Evolutionary conservation across 2,888 invertebrate genomes (phyloP).

Genomic region (Ypsolopha sequella): DNA sequence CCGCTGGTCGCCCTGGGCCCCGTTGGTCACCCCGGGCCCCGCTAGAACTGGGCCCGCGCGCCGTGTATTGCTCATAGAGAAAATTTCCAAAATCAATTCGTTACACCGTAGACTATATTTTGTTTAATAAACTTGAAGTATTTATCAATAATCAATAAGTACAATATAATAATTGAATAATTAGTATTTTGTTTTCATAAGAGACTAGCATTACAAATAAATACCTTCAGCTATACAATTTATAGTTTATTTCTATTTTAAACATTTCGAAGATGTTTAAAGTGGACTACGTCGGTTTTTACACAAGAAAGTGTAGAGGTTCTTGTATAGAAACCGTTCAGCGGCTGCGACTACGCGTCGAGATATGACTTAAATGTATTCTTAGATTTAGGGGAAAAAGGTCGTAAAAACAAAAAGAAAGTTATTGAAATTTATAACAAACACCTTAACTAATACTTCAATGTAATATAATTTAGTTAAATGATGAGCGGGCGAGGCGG

Average conservation of each 20-base stretch:
- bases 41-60: constrained; percentile 2
- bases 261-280: constrained; percentile 67
- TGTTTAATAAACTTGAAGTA: constrained; percentile 69
- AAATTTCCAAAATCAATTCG: constrained; percentile 65
- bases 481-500: constrained; percentile 20
- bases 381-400: constrained; percentile 65
- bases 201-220: constrained; percentile 72
- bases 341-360: constrained; percentile 61
- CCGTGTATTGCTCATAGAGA: constrained; percentile 53
- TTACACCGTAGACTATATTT: constrained; percentile 67
- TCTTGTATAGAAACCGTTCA: constrained; percentile 49
- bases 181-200: constrained; percentile 68
- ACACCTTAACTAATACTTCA: constrained; percentile 66
- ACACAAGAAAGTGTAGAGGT: constrained; percentile 45
- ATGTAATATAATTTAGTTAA: constrained; percentile 52
- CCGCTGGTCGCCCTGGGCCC: constrained; percentile 11
- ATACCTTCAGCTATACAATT: constrained; percentile 70
- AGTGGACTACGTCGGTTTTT: constrained; percentile 60
- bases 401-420: constrained; percentile 65
- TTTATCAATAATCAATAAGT: constrained; percentile 71
- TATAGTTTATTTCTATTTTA: constrained; percentile 56
- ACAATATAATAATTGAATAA: constrained; percentile 71
- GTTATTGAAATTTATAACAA: constrained; percentile 70
- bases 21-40: constrained; percentile 16
- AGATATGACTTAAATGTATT: constrained; percentile 68